Conservation (phyloP, 1,140 invertebrate species). For the Euwallacea similis region DNA sequence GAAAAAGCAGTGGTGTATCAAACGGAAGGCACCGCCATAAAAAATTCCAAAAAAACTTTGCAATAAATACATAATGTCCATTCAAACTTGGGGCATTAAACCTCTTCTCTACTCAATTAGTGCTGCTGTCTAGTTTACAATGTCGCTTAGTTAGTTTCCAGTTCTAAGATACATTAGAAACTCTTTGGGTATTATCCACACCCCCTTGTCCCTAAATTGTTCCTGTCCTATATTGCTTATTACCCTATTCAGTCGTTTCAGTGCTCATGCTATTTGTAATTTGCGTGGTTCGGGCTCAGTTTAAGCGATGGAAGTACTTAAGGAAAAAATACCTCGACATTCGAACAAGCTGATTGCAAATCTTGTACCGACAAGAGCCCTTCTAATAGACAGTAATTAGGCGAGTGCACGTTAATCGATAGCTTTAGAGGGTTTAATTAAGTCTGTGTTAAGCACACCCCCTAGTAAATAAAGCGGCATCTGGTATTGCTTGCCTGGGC, state of each 20-base stretch:
- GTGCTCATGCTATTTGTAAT: too few relatives aligned
- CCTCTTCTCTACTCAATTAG: too few relatives aligned
- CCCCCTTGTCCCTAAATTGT: background rate
- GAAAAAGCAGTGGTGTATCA: too few relatives aligned
- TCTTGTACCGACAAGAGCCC: background rate
- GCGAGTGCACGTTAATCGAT: background rate
- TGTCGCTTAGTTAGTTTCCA: background rate
- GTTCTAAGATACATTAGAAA: background rate
- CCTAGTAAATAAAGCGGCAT: conserved; percentile 1
- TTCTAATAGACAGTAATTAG: too few relatives aligned
- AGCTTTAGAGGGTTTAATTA: conserved; percentile 1
- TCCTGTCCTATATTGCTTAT: conserved; percentile 4
- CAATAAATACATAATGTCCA: too few relatives aligned
- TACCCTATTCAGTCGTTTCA: background rate
- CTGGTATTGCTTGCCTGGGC: background rate
- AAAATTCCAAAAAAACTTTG: too few relatives aligned
- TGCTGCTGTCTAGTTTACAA: too few relatives aligned
- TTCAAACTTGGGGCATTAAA: too few relatives aligned
- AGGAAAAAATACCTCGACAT: background rate
- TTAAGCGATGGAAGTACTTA: too few relatives aligned
- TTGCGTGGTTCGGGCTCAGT: too few relatives aligned
- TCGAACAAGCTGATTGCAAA: background rate
- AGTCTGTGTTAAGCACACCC: background rate
- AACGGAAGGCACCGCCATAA: too few relatives aligned
- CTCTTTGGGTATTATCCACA: conserved; percentile 3